Conservation (phyloP, 1,140 invertebrate species). For the Ceratoteleas bidentatus region DNA sequence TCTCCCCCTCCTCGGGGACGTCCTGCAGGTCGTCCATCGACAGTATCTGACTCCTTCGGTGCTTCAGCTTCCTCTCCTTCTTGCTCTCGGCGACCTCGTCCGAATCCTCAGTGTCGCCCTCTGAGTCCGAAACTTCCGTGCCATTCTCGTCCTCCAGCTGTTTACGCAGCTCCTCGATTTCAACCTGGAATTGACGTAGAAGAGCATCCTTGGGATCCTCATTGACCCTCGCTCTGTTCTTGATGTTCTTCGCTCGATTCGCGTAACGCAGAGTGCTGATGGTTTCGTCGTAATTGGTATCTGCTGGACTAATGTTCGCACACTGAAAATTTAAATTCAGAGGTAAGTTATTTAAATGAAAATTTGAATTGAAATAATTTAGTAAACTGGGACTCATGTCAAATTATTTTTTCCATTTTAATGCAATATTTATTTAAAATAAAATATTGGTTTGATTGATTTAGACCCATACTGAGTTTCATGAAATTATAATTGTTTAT, state of each 20-base stretch:
- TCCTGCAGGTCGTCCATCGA: conserved; percentile 77
- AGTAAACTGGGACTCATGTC: no score
- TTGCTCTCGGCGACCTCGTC: conserved; percentile 71
- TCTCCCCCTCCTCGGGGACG: conserved; percentile 68
- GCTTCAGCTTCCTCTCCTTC: conserved; percentile 68
- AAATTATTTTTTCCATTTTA: no score
- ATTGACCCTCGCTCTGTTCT: conserved; percentile 97
- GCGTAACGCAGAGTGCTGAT: conserved; percentile 98
- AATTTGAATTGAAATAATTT: no score
- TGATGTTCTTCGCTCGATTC: conserved; percentile 98
- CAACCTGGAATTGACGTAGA: conserved; percentile 96
- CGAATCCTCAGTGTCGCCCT: conserved; percentile 73
- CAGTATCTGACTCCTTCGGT: conserved; percentile 74
- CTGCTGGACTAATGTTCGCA: conserved; percentile 97
- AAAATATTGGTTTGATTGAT: no score
- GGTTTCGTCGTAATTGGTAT: conserved; percentile 98
- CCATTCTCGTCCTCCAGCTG: conserved; percentile 89
- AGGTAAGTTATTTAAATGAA: no score
- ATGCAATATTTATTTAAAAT: no score
- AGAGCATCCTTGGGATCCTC: conserved; percentile 99
- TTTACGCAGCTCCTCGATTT: conserved; percentile 95
- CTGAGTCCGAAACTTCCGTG: conserved; percentile 74
- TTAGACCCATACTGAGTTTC: no score
- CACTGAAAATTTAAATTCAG: conserved; percentile 79
- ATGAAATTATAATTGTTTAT: no score